A percentile compares a stretch with the other conserved stretches of the same genome.
phyloP scores from a whole-genome alignment of 2,113 vertebrate genomes.

The Ammodytes dubius region DNA sequence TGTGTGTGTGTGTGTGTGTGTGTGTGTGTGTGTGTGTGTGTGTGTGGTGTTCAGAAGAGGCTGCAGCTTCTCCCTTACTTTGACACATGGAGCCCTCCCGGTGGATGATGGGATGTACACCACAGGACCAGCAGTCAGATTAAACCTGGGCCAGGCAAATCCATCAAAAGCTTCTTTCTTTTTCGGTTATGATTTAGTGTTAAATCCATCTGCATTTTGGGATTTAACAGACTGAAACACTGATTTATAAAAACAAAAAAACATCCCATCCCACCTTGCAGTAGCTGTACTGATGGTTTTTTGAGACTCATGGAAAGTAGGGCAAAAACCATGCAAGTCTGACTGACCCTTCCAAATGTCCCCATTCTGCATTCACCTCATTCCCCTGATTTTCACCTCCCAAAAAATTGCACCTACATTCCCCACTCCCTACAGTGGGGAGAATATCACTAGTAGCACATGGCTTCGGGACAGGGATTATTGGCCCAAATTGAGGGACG shows the following conservation, averaged over 20 bases:
- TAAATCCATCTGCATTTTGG: conserved; percentile 13
- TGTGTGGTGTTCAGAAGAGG: background rate
- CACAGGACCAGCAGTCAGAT: conserved; percentile 13
- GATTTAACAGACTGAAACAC: background rate
- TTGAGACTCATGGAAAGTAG: conserved; percentile 55
- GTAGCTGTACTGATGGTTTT: conserved; percentile 33
- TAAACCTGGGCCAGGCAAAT: background rate
- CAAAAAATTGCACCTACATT: conserved; percentile 28
- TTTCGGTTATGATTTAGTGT: conserved; percentile 6
- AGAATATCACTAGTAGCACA: conserved; percentile 56
- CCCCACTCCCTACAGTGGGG: conserved; percentile 15
- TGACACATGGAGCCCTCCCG: conserved; percentile 45
- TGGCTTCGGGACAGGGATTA: conserved; percentile 60
- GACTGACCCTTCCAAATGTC: conserved; percentile 61
- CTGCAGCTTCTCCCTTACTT: conserved; percentile 39
- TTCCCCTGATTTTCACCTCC: conserved; percentile 23
- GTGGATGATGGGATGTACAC: background rate
- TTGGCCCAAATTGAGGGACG: conserved; percentile 70
- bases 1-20: too few species aligned
- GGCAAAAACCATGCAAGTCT: conserved; percentile 41
- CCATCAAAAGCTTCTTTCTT: conserved; percentile 1
- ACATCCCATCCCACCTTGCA: conserved; percentile 17
- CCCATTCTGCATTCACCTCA: conserved; percentile 64
- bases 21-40: too few species aligned
- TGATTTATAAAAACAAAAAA: background rate